phyloP scores from a whole-genome alignment of 2,113 vertebrate species.

The Trachemys scripta region DNA sequence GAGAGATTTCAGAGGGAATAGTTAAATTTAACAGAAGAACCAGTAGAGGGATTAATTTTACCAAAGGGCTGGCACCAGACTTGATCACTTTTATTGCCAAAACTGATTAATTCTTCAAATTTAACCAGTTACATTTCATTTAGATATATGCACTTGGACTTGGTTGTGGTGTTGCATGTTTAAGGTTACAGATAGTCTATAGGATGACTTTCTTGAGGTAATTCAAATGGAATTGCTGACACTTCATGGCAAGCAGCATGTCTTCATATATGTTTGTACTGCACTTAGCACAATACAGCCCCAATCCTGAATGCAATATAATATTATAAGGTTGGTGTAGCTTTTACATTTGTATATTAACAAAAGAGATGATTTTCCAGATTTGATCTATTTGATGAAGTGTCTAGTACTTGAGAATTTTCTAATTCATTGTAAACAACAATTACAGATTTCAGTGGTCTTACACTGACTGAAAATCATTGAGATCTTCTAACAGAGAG shows the following conservation, averaged over 20 bases:
- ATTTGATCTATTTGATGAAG: not conserved
- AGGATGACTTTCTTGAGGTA: slow-evolving; percentile 42
- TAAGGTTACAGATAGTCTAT: slow-evolving; percentile 21
- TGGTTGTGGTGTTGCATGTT: not conserved
- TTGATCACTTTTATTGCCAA: slow-evolving; percentile 36
- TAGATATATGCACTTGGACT: not conserved
- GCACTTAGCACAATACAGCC: not conserved
- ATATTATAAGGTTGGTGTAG: not conserved
- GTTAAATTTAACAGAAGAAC: too few relatives aligned
- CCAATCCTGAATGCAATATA: not conserved
- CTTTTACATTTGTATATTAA: not conserved
- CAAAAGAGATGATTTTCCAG: not conserved
- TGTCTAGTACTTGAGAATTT: not conserved
- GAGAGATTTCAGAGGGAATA: slow-evolving; percentile 11
- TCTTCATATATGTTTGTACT: not conserved
- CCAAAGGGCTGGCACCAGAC: not conserved
- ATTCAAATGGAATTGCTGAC: slow-evolving; percentile 56
- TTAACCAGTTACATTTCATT: slow-evolving; percentile 29
- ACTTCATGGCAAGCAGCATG: not conserved
- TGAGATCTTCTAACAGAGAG: not conserved
- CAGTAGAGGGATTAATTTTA: too few relatives aligned
- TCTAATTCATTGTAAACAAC: not conserved
- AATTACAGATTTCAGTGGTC: not conserved
- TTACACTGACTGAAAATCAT: not conserved
- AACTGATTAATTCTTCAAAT: slow-evolving; percentile 48